phyloP scores from a whole-genome alignment of 2,888 invertebrate genomes.

The Torymus aiolomorphi region DNA sequence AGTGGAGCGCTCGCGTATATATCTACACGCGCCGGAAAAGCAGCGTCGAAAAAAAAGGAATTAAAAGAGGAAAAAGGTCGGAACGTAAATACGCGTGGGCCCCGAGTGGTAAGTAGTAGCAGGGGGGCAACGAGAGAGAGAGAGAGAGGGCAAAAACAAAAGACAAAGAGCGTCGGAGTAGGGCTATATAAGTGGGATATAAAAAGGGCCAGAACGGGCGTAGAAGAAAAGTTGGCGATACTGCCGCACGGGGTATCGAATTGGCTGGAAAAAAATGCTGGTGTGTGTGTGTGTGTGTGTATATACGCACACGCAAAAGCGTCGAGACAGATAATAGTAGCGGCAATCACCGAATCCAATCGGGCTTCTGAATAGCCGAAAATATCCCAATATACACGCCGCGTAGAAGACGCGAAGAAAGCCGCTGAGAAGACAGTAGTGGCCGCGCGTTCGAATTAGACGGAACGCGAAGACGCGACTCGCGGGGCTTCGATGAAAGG shows the following conservation, averaged over 20 bases:
- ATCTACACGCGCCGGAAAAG: too few species aligned
- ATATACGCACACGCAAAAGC: slow-evolving; percentile 6
- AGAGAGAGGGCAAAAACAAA: slow-evolving; percentile 22
- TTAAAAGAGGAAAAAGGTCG: slow-evolving; percentile 41
- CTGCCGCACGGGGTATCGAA: slow-evolving; percentile 33
- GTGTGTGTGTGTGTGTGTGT: not conserved
- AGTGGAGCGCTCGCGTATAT: not conserved
- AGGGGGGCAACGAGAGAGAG: not conserved
- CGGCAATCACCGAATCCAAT: slow-evolving; percentile 69
- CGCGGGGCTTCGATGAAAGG: too few species aligned
- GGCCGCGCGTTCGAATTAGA: not conserved
- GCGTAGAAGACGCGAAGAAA: not conserved
- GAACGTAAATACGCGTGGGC: slow-evolving; percentile 45
- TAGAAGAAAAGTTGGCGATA: slow-evolving; percentile 58
- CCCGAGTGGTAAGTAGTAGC: not conserved
- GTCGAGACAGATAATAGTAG: slow-evolving; percentile 66
- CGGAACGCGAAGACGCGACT: too few species aligned
- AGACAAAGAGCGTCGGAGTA: slow-evolving; percentile 49
- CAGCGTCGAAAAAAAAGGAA: slow-evolving; percentile 18
- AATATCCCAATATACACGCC: slow-evolving; percentile 62
- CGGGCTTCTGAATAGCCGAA: slow-evolving; percentile 68
- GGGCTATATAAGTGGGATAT: slow-evolving; percentile 57
- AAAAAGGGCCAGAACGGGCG: slow-evolving; percentile 54
- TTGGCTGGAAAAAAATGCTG: not conserved
- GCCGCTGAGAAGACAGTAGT: not conserved